phyloP scores from a whole-genome alignment of 2,113 vertebrate species.

The Spilogale gracilis region DNA sequence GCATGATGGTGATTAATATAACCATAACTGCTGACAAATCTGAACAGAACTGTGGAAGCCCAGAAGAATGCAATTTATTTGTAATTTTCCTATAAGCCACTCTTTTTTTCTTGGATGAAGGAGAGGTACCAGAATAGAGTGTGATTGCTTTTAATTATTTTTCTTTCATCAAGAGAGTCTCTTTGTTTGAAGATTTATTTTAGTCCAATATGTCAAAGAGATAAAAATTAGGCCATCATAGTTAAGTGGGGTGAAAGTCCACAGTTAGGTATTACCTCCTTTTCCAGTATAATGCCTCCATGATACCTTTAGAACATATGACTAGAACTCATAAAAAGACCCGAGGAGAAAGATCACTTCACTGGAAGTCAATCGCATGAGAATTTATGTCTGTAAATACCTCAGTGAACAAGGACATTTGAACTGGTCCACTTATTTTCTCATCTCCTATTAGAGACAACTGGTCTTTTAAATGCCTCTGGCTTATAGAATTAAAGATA shows the following conservation, averaged over 20 bases:
- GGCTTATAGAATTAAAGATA: constrained; percentile 40
- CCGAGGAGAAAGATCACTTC: background rate
- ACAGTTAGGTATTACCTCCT: background rate
- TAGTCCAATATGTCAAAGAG: constrained; percentile 1
- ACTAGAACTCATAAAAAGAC: background rate
- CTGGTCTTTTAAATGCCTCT: background rate
- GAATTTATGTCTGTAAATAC: constrained; percentile 19
- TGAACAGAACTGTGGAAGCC: background rate
- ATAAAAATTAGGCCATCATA: background rate
- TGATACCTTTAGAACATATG: background rate
- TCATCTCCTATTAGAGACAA: constrained; percentile 18
- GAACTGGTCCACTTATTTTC: background rate
- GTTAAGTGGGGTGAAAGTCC: background rate
- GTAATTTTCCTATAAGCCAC: background rate
- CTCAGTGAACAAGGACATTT: constrained; percentile 33
- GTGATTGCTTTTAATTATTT: background rate
- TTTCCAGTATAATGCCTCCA: background rate
- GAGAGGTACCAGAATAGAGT: background rate
- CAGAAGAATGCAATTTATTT: background rate
- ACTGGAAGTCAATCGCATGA: background rate
- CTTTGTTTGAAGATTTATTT: constrained; percentile 46
- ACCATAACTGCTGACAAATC: background rate
- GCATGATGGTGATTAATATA: background rate
- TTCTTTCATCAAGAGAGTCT: constrained; percentile 18
- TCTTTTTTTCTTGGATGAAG: constrained; percentile 5